Percentiles rank a stretch among this genome's conserved stretches.
Evolutionary conservation across 2,888 invertebrate genomes (phyloP).

Genomic region (Drosophila longiperda): DNA sequence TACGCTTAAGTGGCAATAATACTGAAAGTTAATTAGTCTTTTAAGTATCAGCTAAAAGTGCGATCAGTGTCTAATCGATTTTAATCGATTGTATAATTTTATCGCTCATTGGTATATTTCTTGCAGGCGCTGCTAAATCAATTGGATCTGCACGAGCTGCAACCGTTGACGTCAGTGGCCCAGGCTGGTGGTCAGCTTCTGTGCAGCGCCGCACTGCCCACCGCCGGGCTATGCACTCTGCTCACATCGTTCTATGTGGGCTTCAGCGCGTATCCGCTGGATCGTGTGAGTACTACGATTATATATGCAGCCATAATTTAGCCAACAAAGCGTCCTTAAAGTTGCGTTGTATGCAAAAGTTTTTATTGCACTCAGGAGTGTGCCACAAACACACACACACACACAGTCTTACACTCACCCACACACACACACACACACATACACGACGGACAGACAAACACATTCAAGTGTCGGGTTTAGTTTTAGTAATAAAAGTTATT

Average conservation of each 20-base stretch:
- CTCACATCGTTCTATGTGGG: slow-evolving; percentile 81
- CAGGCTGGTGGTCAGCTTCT: slow-evolving; percentile 82
- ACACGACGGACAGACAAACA: slow-evolving; percentile 8
- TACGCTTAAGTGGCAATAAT: neutral
- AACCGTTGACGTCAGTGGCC: slow-evolving; percentile 81
- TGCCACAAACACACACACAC: slow-evolving; percentile 17
- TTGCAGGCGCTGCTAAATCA: slow-evolving; percentile 81
- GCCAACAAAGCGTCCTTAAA: slow-evolving; percentile 70
- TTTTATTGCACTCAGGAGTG: slow-evolving; percentile 80
- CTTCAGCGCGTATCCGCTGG: slow-evolving; percentile 83
- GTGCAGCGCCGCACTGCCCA: slow-evolving; percentile 77
- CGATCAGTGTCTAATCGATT: neutral
- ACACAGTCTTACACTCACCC: slow-evolving; percentile 10
- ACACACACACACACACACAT: slow-evolving; percentile 14
- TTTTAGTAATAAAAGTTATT: slow-evolving; percentile 79
- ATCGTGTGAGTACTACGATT: slow-evolving; percentile 83
- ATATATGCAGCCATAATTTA: slow-evolving; percentile 74
- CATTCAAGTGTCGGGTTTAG: slow-evolving; percentile 56
- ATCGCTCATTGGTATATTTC: neutral
- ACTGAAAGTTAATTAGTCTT: neutral
- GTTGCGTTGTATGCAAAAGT: slow-evolving; percentile 70
- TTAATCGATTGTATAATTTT: neutral
- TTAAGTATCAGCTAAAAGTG: neutral
- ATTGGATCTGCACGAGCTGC: slow-evolving; percentile 82
- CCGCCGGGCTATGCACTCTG: slow-evolving; percentile 80